Conservation (phyloP, 2,888 invertebrate species). For the Choristoneura rosaceana region DNA sequence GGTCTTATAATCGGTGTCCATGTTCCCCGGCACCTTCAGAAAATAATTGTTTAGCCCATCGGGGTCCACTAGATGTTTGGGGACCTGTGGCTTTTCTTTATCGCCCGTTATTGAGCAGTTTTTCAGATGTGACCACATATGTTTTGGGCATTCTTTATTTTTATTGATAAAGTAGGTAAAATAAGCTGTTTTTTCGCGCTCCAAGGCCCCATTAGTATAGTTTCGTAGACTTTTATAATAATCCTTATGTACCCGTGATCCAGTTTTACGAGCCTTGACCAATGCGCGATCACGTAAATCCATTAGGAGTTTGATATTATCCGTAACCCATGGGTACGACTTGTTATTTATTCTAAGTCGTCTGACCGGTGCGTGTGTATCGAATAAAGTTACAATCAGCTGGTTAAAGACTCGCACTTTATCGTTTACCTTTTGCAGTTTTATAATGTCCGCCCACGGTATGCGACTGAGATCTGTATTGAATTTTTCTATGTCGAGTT, state of each 20-base stretch:
- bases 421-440: not conserved
- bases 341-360: not conserved
- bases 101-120: not conserved
- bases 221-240: constrained; percentile 36
- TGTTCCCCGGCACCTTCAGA: not conserved
- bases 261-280: not conserved
- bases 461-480: not conserved
- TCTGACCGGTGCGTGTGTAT: not conserved
- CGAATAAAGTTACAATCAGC: not conserved
- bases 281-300: not conserved
- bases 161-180: constrained; percentile 41
- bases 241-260: not conserved
- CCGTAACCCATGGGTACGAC: constrained; percentile 1
- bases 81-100: not conserved
- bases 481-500: not conserved
- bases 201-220: constrained; percentile 29
- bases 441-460: not conserved
- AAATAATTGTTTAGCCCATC: constrained; percentile 11
- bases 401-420: not conserved
- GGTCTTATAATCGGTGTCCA: not conserved
- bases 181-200: constrained; percentile 44
- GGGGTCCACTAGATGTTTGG: constrained; percentile 8
- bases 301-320: constrained; percentile 5
- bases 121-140: constrained; percentile 36
- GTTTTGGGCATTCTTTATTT: constrained; percentile 33